Evolutionary conservation across 2,888 invertebrate species (phyloP), one percentile per base, ranked within the genome.

Genomic region (Orthonevra nobilis): DNA sequence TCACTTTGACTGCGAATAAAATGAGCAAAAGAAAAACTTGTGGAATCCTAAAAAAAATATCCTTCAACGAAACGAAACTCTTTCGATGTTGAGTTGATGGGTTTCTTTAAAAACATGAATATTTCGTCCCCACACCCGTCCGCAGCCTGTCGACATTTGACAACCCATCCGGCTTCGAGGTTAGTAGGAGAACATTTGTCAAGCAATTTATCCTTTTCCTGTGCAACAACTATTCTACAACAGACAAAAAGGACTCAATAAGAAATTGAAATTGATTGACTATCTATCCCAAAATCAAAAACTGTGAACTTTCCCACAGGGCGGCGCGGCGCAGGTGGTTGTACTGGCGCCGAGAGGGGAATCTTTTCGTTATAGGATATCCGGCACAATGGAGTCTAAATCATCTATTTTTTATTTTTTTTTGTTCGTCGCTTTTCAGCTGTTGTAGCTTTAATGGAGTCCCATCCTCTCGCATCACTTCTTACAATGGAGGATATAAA

Each of bases 181-280:
- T 20, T 30, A 40, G 30, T 42, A 23, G 15, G 17, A 40, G 15
- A 12, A 52, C 17, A 26, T 42, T 17, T 54, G 19, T 36, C 52
- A 54, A 54, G 10, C 17, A 44, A 20, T 20, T 7, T 34, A 44
- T 54, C 46, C 36, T 23, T 5, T n/a, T 38, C 10, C 17, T 32
- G 10, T 20, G 19, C n/a, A 34, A 19, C 46, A 44, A 42, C 66
- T 19, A 30, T 26, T 46, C n/a, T 36, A n/a, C 5, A 14, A 17
- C 4, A 32, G 23, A 23, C 15, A 44, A 48, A 40, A 60, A 42
- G 50, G 20, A 69, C 69, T 52, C 69, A 38, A 28, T 34, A 52
- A 44, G 60, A 60, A 69, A 69, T 69, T 50, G 50, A 60, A 60
- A 61, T 46, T 70, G 60, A 70, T 61, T 61, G 61, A 61, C 60